Evolutionary conservation across 2,113 vertebrate genomes (phyloP), one percentile per base, ranked within the genome.

Genomic region (Apodemus sylvaticus): DNA sequence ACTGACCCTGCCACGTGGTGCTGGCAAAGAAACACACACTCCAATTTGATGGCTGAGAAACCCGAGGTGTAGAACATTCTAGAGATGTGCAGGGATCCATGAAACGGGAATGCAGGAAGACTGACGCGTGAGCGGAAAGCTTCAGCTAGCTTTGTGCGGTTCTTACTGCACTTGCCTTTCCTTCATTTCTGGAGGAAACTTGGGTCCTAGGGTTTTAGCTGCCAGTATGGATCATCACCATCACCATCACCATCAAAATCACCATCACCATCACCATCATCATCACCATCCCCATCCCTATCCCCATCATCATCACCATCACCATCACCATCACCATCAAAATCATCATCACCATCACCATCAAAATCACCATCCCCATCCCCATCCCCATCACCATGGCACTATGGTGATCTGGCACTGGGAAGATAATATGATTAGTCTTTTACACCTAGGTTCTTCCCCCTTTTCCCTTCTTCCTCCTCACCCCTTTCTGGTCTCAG

Each of bases 301-400:
- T n/a, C n/a, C n/a, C n/a, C n/a, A n/a, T n/a, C n/a, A n/a, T n/a
- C n/a, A n/a, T n/a, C n/a, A n/a, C n/a, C n/a, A n/a, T n/a, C n/a
- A n/a, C n/a, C n/a, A n/a, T n/a, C n/a, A n/a, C n/a, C n/a, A n/a
- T n/a, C n/a, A n/a, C n/a, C n/a, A n/a, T n/a, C n/a, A n/a, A n/a
- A n/a, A n/a, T 2, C 76, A 34, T 2, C 12, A 26, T 3, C 8
- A 29, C 9, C 36, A 42, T 58, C 58, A 17, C 7, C 17, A 36
- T 34, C 45, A 16, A 3, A 13, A 45, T 51, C 26, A 31, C 0
- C 74, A 48, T 7, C 24, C 8, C 0, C 74, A 31, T 17, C 45
- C 2, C 4, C 29, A 5, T 34, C 45, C 45, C 1, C 26, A 31
- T 7, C 24, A 53, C 1, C 51, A 9, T 34, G 8, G 16, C 12